Percentiles rank a stretch among this genome's conserved stretches.
phyloP scores from a whole-genome alignment of 1,140 invertebrate species.

The Vanessa tameamea region DNA sequence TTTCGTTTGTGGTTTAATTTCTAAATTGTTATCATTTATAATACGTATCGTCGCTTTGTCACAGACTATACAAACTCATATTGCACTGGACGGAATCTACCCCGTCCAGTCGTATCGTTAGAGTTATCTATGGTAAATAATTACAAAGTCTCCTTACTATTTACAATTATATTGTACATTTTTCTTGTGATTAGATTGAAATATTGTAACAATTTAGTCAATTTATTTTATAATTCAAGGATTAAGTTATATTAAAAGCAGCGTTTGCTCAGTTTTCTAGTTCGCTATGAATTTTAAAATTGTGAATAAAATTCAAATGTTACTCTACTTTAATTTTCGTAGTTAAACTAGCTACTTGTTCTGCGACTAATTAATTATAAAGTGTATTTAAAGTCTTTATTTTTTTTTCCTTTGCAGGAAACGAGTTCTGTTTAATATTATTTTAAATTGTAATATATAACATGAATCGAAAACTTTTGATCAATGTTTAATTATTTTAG shows the following conservation, averaged over 20 bases:
- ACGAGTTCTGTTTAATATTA: neutral
- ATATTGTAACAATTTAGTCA: neutral
- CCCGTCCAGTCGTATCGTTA: too few species aligned
- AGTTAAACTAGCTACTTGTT: constrained; percentile 42
- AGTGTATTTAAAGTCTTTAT: constrained; percentile 37
- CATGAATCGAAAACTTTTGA: too few species aligned
- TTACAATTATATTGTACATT: neutral
- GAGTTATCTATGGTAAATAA: too few species aligned
- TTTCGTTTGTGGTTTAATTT: too few species aligned
- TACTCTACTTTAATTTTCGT: constrained; percentile 43
- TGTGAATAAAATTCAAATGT: constrained; percentile 41
- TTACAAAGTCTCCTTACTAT: neutral
- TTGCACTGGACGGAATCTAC: too few species aligned
- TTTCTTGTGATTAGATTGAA: neutral
- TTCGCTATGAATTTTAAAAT: constrained; percentile 48
- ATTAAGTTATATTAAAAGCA: constrained; percentile 48
- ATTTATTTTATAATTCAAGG: constrained; percentile 20
- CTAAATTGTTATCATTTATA: too few species aligned
- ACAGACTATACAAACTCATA: too few species aligned
- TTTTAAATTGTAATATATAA: too few species aligned
- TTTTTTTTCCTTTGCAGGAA: constrained; percentile 32
- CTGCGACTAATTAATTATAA: constrained; percentile 40
- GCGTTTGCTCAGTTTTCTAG: constrained; percentile 56
- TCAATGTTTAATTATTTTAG: too few species aligned
- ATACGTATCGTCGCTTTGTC: too few species aligned